Evolutionary conservation across 92 coral and sea anemone species (phyloP).

Genomic region (Pocillopora meandrina): DNA sequence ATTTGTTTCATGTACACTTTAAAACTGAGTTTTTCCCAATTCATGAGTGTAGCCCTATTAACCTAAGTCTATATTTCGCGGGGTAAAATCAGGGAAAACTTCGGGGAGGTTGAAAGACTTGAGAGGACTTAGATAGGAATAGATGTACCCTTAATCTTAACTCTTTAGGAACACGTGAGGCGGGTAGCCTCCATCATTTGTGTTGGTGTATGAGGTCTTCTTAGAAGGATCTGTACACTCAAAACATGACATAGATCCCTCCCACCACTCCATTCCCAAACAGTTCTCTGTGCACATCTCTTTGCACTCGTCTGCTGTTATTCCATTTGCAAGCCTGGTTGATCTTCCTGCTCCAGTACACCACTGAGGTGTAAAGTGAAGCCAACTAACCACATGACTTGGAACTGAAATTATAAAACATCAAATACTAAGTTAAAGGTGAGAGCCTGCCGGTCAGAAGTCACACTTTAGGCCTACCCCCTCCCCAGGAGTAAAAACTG

Average conservation of each 20-base stretch:
- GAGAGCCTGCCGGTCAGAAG: too few relatives aligned
- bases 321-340: not conserved
- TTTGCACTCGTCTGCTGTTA: slow-evolving; percentile 25
- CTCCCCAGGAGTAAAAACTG: too few relatives aligned
- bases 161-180: slow-evolving; percentile 43
- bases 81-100: too few relatives aligned
- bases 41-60: too few relatives aligned
- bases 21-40: too few relatives aligned
- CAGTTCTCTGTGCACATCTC: slow-evolving; percentile 16
- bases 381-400: not conserved
- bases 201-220: not conserved
- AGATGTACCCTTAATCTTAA: too few relatives aligned
- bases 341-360: not conserved
- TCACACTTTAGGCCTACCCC: too few relatives aligned
- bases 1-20: too few relatives aligned
- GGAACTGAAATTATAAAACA: not conserved
- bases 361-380: slow-evolving; percentile 37
- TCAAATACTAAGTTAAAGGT: too few relatives aligned
- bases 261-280: slow-evolving; percentile 41
- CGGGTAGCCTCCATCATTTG: not conserved
- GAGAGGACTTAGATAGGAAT: too few relatives aligned
- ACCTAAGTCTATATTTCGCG: too few relatives aligned
- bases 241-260: not conserved
- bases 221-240: slow-evolving; percentile 28
- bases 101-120: too few relatives aligned